phyloP scores from a whole-genome alignment of 2,113 vertebrate genomes.

The Sorex fumeus region DNA sequence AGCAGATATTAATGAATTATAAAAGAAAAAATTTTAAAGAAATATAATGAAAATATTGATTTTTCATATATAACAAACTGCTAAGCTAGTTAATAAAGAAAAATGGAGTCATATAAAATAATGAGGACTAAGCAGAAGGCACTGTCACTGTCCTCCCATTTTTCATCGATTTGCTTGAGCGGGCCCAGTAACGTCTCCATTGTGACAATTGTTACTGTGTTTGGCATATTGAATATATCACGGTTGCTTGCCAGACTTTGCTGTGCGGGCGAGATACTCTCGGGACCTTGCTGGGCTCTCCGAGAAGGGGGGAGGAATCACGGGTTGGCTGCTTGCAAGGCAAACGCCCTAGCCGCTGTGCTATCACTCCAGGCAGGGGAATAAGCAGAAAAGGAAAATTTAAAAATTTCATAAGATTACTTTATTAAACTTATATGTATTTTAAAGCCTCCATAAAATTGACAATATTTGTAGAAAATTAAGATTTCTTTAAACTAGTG shows the following conservation, averaged over 20 bases:
- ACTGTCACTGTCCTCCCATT: too few species aligned
- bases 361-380: too few species aligned
- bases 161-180: too few species aligned
- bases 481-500: conserved; percentile 35
- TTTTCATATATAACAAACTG: conserved; percentile 16
- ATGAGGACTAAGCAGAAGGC: background rate
- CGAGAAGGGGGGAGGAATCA: too few species aligned
- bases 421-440: conserved; percentile 39
- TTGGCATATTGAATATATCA: too few species aligned
- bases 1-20: background rate
- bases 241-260: too few species aligned
- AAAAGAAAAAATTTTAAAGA: conserved; percentile 50
- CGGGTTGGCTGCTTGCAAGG: too few species aligned
- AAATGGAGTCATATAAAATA: background rate
- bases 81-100: background rate
- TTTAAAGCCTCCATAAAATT: conserved; percentile 55
- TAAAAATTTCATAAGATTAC: conserved; percentile 16
- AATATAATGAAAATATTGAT: background rate
- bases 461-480: conserved; percentile 27
- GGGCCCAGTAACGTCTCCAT: too few species aligned
- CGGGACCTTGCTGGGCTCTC: too few species aligned
- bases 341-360: too few species aligned
- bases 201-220: too few species aligned
- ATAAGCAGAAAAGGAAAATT: background rate
- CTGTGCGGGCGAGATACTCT: too few species aligned